A percentile compares a stretch with the other conserved stretches of the same genome.
phyloP scores from a whole-genome alignment of 2,888 invertebrate species.

The Globia sparganii region DNA sequence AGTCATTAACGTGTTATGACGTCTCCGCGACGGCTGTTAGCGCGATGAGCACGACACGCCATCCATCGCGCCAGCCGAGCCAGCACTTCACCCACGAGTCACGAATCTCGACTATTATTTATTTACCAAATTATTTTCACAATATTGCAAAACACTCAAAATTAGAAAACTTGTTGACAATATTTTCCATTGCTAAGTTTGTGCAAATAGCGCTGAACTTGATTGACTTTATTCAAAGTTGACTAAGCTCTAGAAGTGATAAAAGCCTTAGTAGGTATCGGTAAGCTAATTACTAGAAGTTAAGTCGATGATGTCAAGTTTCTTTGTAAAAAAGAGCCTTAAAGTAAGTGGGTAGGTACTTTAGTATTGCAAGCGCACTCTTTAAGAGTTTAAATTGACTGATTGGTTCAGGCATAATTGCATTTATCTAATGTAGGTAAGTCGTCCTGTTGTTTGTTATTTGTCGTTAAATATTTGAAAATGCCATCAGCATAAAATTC shows the following conservation, averaged over 20 bases:
- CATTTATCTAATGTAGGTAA: background rate
- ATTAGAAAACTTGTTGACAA: background rate
- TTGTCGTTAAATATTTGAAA: slow-evolving; percentile 2
- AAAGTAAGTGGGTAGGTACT: background rate
- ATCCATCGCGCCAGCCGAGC: slow-evolving; percentile 13
- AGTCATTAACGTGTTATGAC: slow-evolving; percentile 62
- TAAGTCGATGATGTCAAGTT: background rate
- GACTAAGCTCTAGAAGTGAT: background rate
- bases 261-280: background rate
- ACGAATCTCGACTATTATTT: slow-evolving; percentile 2
- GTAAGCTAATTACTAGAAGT: background rate
- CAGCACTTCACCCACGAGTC: slow-evolving; percentile 17
- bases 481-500: background rate
- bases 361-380: background rate
- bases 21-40: slow-evolving; percentile 35
- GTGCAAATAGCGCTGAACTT: background rate
- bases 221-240: background rate
- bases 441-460: background rate
- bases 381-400: background rate
- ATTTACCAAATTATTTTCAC: background rate
- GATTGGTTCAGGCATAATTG: background rate
- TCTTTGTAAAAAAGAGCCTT: background rate
- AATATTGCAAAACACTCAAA: background rate
- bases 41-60: slow-evolving; percentile 45
- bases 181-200: background rate